Base-by-base conservation (phyloP, 2,888 invertebrate genomes). In the Trichopria drosophilae region DNA sequence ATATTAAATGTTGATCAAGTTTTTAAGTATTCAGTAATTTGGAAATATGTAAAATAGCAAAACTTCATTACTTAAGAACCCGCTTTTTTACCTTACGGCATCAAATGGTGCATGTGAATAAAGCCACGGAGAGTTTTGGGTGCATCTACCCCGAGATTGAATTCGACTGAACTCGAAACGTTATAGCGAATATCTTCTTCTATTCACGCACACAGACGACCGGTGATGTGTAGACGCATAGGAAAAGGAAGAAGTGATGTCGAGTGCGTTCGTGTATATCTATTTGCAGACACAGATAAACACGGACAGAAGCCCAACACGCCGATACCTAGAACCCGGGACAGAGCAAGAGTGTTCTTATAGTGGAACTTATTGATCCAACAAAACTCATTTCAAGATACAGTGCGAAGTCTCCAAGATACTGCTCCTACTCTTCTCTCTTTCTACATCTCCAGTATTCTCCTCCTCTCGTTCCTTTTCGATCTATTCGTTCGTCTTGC, bases 381-480 rank as follows among this genome's bases (percentile, higher is more conserved):
- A 75, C 75, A 75, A 75, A 75, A 75, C 75, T 75, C 75, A 75
- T 75, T 75, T 75, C 75, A 73, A 75, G 75, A 75, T 75, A 75
- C 75, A 74, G 74, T 75, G 75, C 75, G 73, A 75, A 75, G 75
- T 75, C 75, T 73, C 73, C 74, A 72, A 73, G 75, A 74, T 75
- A 74, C 73, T 72, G 67, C 72, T 73, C 63, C 65, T 65, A 63
- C 68, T 62, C 58, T 57, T 55, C 57, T 62, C 62, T 64, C 56
- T 48, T 57, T 55, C 61, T 62, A 64, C 64, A 57, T 62, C 63
- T 58, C 61, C 60, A 58, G 48, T 53, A 42, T 40, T 51, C 61
- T 59, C 53, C 40, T 40, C 34, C 50, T 45, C 51, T 47, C 39
- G 34, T 26, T 26, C 28, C 51, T 51, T 56, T 58, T 58, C 51